Evolutionary conservation across 1,140 invertebrate genomes (phyloP).

Genomic region (Macrobrachium nipponense): DNA sequence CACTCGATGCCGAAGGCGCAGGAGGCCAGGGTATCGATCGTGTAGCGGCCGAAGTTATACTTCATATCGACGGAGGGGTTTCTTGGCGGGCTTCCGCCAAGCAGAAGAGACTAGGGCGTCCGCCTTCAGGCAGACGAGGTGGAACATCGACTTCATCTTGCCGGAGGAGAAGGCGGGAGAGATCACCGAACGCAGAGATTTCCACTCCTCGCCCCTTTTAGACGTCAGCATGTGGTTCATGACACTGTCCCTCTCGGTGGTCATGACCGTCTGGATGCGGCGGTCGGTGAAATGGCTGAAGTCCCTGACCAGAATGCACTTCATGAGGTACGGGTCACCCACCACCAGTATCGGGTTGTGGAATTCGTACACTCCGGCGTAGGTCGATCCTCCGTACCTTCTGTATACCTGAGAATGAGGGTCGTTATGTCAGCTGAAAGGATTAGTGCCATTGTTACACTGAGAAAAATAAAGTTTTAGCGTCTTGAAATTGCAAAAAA

Average conservation of each 20-base stretch:
- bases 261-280: constrained; percentile 11
- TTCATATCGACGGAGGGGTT: constrained; percentile 52
- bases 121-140: constrained; percentile 32
- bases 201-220: constrained; percentile 58
- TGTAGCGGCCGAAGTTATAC: constrained; percentile 66
- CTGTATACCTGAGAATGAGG: constrained; percentile 21
- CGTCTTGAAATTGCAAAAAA: too few species aligned
- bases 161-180: constrained; percentile 63
- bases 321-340: constrained; percentile 74
- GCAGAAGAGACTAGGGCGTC: constrained; percentile 27
- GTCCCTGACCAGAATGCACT: constrained; percentile 74
- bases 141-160: constrained; percentile 57
- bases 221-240: constrained; percentile 44
- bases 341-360: constrained; percentile 71
- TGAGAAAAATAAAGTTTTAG: too few species aligned
- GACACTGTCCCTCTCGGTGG: neutral
- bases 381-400: constrained; percentile 55
- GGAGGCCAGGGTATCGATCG: constrained; percentile 70
- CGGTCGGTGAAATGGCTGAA: constrained; percentile 77
- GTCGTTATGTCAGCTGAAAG: neutral
- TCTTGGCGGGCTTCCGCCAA: constrained; percentile 17
- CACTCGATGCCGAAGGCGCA: constrained; percentile 70
- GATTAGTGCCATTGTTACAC: neutral
- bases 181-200: constrained; percentile 46
- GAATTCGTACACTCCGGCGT: constrained; percentile 70